These are phyloP conservation scores for Austrofundulus limnaeus DNA, from an alignment of 2,113 vertebrate species.

Conservation along the genomic window DNA sequence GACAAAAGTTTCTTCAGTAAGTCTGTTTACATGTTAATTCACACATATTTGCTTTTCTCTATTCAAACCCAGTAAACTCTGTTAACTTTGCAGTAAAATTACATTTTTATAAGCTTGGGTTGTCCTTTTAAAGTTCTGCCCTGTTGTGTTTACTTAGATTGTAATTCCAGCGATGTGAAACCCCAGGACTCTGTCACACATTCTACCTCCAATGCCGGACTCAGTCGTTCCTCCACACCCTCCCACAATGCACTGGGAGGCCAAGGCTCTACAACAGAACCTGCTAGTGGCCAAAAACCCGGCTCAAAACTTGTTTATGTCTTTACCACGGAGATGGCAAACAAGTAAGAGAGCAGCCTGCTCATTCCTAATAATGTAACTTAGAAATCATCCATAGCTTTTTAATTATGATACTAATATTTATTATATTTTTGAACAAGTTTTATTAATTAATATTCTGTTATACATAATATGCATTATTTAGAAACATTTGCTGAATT, in stretches of 20 bases:
- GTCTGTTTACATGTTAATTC: conserved; percentile 52
- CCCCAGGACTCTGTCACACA: conserved; percentile 89
- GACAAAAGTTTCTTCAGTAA: conserved; percentile 80
- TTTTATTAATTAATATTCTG: not conserved
- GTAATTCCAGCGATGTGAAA: conserved; percentile 94
- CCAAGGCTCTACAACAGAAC: conserved; percentile 84
- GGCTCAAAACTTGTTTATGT: conserved; percentile 97
- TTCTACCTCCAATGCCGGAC: conserved; percentile 83
- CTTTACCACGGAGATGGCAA: conserved; percentile 98
- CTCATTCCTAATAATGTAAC: not conserved
- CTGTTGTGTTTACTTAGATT: conserved; percentile 78
- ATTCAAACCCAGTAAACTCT: conserved; percentile 33
- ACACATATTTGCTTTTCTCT: conserved; percentile 3
- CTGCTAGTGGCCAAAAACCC: conserved; percentile 86
- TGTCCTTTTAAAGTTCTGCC: conserved; percentile 24
- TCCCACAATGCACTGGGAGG: conserved; percentile 87
- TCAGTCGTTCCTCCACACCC: conserved; percentile 85
- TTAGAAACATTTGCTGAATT: not conserved
- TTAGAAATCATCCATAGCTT: not conserved
- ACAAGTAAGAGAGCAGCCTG: conserved; percentile 87
- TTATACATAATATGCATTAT: not conserved
- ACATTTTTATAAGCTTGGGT: conserved; percentile 23
- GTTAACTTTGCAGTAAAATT: conserved; percentile 23
- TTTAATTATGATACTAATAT: not conserved
- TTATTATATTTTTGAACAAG: not conserved